Conservation (phyloP, 1,140 invertebrate species). For the Psilanteris sp. region DNA sequence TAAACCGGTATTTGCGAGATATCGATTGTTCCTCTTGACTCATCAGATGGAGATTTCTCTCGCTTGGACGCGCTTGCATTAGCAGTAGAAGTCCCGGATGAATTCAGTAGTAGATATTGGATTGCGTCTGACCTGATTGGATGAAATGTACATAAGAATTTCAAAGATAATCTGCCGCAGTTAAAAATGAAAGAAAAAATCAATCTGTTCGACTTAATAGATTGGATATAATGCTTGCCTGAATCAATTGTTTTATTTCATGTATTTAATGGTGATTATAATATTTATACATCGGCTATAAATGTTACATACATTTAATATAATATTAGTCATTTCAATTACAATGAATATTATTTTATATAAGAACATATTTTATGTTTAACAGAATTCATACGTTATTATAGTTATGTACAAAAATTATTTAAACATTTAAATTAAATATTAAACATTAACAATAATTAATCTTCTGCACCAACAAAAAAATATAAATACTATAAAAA, state of each 20-base stretch:
- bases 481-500: no score
- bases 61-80: conserved; percentile 50
- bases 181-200: conserved; percentile 26
- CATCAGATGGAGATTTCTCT: conserved; percentile 45
- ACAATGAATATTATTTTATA: no score
- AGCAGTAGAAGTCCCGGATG: conserved; percentile 42
- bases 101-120: conserved; percentile 57
- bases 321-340: no score
- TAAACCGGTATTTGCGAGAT: conserved; percentile 43
- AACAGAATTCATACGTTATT: no score
- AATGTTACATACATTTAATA: no score
- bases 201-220: conserved; percentile 27
- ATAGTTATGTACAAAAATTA: no score
- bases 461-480: no score
- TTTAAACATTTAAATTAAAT: no score
- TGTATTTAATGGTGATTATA: no score
- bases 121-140: conserved; percentile 54
- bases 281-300: no score
- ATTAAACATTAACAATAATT: no score
- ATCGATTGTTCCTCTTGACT: conserved; percentile 55
- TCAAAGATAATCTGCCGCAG: conserved; percentile 35
- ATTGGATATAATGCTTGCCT: conserved; percentile 28
- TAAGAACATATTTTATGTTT: no score
- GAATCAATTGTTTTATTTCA: conserved; percentile 5
- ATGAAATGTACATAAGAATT: conserved; percentile 50